phyloP scores from a whole-genome alignment of 2,797 vertebrate species.

The Acrossocheilus wenchowensis region DNA sequence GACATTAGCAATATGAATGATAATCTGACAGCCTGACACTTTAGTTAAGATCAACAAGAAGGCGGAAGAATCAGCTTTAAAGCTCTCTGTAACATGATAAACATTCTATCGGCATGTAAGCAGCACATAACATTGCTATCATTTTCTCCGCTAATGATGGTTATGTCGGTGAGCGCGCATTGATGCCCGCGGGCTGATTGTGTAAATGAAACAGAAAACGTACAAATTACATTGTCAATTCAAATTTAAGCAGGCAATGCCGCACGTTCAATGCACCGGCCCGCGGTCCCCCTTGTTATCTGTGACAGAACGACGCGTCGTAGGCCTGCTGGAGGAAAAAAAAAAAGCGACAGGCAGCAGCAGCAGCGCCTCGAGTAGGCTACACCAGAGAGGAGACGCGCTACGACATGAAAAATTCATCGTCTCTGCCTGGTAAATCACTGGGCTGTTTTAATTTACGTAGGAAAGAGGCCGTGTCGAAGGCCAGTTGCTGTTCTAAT shows the following conservation, averaged over 20 bases:
- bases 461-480: slow-evolving; percentile 80
- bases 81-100: slow-evolving; percentile 49
- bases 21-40: slow-evolving; percentile 41
- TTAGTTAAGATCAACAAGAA: slow-evolving; percentile 21
- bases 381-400: slow-evolving; percentile 11
- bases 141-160: slow-evolving; percentile 50
- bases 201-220: slow-evolving; percentile 89
- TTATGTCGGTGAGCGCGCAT: slow-evolving; percentile 79
- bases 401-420: slow-evolving; percentile 84
- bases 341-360: slow-evolving; percentile 71
- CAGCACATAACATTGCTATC: slow-evolving; percentile 42
- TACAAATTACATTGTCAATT: slow-evolving; percentile 92
- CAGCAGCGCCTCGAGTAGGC: slow-evolving; percentile 59
- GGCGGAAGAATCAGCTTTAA: slow-evolving; percentile 6
- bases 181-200: slow-evolving; percentile 67
- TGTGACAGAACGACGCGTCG: slow-evolving; percentile 86
- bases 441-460: slow-evolving; percentile 82
- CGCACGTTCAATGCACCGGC: slow-evolving; percentile 88
- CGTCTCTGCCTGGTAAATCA: slow-evolving; percentile 76
- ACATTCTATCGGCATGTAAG: slow-evolving; percentile 50
- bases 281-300: slow-evolving; percentile 86
- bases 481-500: slow-evolving; percentile 83
- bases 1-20: slow-evolving; percentile 40
- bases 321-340: slow-evolving; percentile 71
- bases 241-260: slow-evolving; percentile 90